Base-by-base conservation (phyloP, 2,888 invertebrate species). In the Odontocolon sp. region DNA sequence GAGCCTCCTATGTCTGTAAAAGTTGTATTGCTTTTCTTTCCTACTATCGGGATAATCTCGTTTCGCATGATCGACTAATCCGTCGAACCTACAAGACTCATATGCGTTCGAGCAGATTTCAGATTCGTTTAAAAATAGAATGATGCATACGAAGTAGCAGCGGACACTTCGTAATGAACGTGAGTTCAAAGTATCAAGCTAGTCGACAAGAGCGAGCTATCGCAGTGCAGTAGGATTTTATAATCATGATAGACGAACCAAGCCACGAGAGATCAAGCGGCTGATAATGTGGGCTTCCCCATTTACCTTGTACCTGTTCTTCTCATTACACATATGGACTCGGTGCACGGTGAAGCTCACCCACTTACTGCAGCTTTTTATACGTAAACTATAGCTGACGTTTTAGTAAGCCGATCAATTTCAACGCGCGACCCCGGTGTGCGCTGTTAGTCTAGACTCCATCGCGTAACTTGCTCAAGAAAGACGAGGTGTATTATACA, bases 181-280 rank as follows among this genome's bases (percentile, higher is more conserved):
- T 26, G 40, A 40, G 64, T 67, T 71, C 57, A 71, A 71, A 67
- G 61, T 76, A 71, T 56, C 67, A 71, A 67, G 56, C n/a, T 42
- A n/a, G 45, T 14, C 33, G 54, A 54, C 42, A 11, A 23, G 57
- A 56, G 28, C 28, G 31, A 50, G 50, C 66, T 31, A 23, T 16
- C 18, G 5, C 16, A 14, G 3, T 8, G n/a, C n/a, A 33, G 54
- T 23, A 42, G 36, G 61, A 67, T 72, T 71, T 77, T 68, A 77
- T 72, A 72, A 77, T 71, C 76, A 67, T 68, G 71, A 68, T 77
- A 56, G 76, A 72, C 71, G 61, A 77, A 77, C 56, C 71, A 38
- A 64, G 21, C 76, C 40, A 66, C 71, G 61, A 66, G 56, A 68
- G 76, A 77, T 77, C 66, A 56, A 67, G 61, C 71, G 61, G 9